Conservation (phyloP, 2,113 vertebrate species). For the Ochotona curzoniae region DNA sequence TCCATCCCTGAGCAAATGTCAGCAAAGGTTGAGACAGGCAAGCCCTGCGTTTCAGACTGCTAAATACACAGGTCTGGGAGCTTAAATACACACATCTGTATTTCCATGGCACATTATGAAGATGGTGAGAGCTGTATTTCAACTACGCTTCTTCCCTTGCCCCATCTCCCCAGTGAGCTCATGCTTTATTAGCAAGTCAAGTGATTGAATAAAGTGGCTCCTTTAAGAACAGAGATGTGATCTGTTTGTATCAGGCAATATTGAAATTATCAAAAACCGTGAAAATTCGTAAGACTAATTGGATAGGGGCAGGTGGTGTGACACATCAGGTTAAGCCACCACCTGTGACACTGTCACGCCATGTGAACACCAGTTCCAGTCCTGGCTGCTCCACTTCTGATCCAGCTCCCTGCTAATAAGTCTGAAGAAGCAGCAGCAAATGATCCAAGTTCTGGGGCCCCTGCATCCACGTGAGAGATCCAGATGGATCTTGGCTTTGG, state of each 20-base stretch:
- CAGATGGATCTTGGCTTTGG: no score
- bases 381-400: no score
- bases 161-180: neutral
- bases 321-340: no score
- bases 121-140: constrained; percentile 44
- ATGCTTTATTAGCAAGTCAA: neutral
- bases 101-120: constrained; percentile 4
- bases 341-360: no score
- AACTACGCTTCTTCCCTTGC: neutral
- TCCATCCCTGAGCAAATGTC: constrained; percentile 69
- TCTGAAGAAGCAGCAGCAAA: no score
- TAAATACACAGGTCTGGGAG: constrained; percentile 61
- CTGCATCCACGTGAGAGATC: no score
- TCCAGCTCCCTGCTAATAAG: no score
- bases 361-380: no score
- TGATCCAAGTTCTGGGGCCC: no score
- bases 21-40: constrained; percentile 62
- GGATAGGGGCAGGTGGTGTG: neutral
- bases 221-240: neutral
- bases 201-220: neutral
- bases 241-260: neutral
- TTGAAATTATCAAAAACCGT: neutral
- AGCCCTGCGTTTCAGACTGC: constrained; percentile 29
- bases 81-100: constrained; percentile 31
- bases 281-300: neutral